These are phyloP conservation scores for Turdus rufiventris DNA, from an alignment of 2,113 vertebrate species.

Conservation along the genomic window DNA sequence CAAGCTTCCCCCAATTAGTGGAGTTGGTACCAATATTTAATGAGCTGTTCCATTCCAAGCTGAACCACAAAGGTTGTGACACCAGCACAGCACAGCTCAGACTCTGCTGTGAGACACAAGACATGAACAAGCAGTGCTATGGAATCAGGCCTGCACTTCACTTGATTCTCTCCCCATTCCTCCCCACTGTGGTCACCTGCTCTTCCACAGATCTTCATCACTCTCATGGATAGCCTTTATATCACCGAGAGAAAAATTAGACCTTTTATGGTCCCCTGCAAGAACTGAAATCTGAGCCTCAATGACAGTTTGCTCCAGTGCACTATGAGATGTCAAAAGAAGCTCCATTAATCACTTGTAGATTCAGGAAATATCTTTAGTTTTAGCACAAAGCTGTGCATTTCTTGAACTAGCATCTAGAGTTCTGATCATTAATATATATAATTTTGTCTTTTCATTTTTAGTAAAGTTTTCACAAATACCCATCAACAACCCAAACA, in stretches of 20 bases:
- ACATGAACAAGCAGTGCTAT: fast-evolving
- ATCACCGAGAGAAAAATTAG: neutral
- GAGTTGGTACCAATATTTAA: neutral
- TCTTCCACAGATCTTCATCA: neutral
- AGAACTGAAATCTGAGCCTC: neutral
- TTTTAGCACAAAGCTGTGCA: neutral
- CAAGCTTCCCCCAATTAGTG: fast-evolving
- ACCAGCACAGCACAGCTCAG: neutral
- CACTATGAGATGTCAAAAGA: fast-evolving
- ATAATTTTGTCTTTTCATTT: neutral
- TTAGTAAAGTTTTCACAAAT: neutral
- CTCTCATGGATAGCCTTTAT: neutral
- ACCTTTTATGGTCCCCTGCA: neutral
- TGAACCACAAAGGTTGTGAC: neutral
- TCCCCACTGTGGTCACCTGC: neutral
- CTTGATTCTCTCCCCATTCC: neutral
- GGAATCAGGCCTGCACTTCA: neutral
- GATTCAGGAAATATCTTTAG: neutral
- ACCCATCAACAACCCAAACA: fast-evolving
- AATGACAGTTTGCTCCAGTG: neutral
- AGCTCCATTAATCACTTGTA: neutral
- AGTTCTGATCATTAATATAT: neutral
- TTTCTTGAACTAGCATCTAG: neutral
- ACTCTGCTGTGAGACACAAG: neutral
- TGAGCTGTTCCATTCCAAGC: neutral